Base-by-base conservation (phyloP, 2,113 vertebrate species). In the Nannospalax galili region DNA sequence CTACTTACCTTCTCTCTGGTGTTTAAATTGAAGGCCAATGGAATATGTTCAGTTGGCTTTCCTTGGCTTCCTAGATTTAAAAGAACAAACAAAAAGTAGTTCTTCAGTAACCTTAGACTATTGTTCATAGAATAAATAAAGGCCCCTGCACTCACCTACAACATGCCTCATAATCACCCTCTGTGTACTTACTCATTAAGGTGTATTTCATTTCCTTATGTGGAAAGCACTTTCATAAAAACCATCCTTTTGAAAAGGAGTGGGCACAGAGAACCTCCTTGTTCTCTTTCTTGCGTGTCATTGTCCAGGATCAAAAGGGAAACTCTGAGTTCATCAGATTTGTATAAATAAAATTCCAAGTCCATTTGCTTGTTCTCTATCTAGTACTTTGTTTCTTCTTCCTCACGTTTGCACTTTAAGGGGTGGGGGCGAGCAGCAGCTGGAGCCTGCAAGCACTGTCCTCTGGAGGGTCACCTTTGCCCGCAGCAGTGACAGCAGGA, bases 291-390 rank as follows among this genome's bases (percentile, higher is more conserved):
- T 75, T 0, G 17, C 73, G 92, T 91, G 91, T 91, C 84, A 7
- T 90, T 56, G 73, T 89, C 70, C 48, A 7, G 24, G 24, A 79
- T 92, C 84, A 77, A 87, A 94, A 95, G 91, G 96, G 91, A 95
- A 91, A 72, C 74, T 58, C 67, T 96, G 96, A 98, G 98, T 86
- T 97, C 19, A 97, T 97, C 96, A 77, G 97, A 96, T 97, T 75
- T 98, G 96, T 98, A 98, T 97, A 98, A 96, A 97, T 98, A 98
- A 98, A 95, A 69, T 93, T 96, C 73, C 93, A 97, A 91, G 84
- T 96, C 45, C 12, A 52, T 93, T 84, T 88, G 98, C 97, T 98
- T 97, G 62, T 96, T 97, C 97, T 95, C 95, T 97, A 52, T 96
- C 48, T 92, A 87, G 80, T 92, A 91, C 72, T 91, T 97, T 86